A percentile compares a stretch with the other conserved stretches of the same genome.
These are phyloP conservation scores for Telmatochromis sp. DNA, from an alignment of 2,113 vertebrate genomes.

Conservation along the genomic window DNA sequence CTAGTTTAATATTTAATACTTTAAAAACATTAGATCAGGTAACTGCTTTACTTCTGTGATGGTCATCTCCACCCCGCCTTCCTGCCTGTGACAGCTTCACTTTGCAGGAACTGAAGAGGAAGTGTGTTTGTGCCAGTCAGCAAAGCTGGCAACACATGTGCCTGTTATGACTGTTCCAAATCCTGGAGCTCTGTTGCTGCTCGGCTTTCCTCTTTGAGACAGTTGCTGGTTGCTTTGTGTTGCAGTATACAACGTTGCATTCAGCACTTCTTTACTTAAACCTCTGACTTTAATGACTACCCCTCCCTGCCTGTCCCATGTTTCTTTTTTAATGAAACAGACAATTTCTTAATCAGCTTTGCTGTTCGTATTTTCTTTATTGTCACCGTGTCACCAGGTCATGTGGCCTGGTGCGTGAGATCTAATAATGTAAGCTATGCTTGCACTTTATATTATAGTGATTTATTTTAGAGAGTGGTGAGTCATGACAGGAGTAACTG, in stretches of 20 bases:
- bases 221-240: background rate
- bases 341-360: background rate
- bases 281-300: background rate
- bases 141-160: background rate
- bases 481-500: background rate
- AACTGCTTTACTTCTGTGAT: background rate
- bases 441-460: background rate
- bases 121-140: background rate
- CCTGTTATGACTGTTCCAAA: background rate
- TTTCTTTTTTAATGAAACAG: background rate
- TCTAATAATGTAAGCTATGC: background rate
- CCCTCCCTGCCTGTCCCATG: background rate
- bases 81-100: background rate
- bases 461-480: background rate
- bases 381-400: background rate
- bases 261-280: background rate
- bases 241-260: background rate
- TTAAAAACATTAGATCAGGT: background rate
- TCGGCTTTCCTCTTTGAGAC: background rate
- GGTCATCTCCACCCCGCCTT: background rate
- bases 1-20: background rate
- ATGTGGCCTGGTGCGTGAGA: background rate
- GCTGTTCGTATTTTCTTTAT: background rate
- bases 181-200: background rate
- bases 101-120: background rate